These are phyloP conservation scores for Phasia obesa DNA, from an alignment of 2,888 invertebrate genomes.

Conservation along the genomic window DNA sequence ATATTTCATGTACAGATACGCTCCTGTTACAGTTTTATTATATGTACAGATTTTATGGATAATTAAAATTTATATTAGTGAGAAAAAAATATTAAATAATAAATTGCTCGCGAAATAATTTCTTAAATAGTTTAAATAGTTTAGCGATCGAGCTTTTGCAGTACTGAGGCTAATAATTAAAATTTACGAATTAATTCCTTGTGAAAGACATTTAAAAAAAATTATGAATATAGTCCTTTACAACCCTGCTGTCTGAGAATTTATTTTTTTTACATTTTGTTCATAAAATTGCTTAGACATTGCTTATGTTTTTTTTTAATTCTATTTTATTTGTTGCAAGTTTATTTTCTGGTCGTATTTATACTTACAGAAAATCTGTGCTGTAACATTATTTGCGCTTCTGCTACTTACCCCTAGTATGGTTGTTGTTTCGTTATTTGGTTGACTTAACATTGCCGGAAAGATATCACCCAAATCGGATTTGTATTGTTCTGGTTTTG, in stretches of 20 bases:
- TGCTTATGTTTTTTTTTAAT: slow-evolving; percentile 27
- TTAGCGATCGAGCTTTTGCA: too few relatives aligned
- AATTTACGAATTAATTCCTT: too few relatives aligned
- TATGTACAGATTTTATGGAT: too few relatives aligned
- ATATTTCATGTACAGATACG: too few relatives aligned
- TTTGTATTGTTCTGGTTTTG: slow-evolving; percentile 87
- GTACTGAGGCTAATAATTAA: too few relatives aligned
- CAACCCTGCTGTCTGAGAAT: slow-evolving; percentile 42
- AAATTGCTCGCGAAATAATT: too few relatives aligned
- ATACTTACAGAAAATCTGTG: neutral
- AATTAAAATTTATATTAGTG: too few relatives aligned
- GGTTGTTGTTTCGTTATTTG: slow-evolving; percentile 71
- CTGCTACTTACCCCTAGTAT: slow-evolving; percentile 78
- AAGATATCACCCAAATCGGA: slow-evolving; percentile 84
- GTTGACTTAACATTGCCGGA: slow-evolving; percentile 83
- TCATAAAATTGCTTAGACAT: slow-evolving; percentile 43
- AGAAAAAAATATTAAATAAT: too few relatives aligned
- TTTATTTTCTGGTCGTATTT: slow-evolving; percentile 25
- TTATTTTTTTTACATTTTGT: slow-evolving; percentile 8
- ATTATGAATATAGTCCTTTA: slow-evolving; percentile 23
- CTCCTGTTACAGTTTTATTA: too few relatives aligned
- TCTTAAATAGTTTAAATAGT: too few relatives aligned
- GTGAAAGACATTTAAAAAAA: neutral
- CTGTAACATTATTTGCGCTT: slow-evolving; percentile 22
- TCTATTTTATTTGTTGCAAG: slow-evolving; percentile 14